Base-by-base conservation (phyloP, 2,113 vertebrate species). In the Hoplias malabaricus region DNA sequence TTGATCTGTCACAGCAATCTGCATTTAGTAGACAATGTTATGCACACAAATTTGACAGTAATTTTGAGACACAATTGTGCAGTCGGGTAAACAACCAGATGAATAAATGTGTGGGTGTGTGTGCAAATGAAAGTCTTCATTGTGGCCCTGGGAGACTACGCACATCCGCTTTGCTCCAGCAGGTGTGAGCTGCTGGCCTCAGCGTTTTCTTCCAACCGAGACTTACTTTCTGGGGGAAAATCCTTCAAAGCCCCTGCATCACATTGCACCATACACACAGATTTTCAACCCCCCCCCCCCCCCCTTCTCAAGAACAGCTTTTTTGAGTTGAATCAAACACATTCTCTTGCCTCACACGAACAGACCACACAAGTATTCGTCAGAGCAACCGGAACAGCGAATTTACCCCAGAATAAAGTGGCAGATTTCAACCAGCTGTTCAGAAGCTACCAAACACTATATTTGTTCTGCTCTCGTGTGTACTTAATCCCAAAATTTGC, bases 141-240 rank as follows among this genome's bases (percentile, higher is more conserved):
- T 62, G 43, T 62, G 67, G 75, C 56, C 40, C 59, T 76, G 75
- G 71, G 70, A 65, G 72, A 72, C 34, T 76, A 81, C 59, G 77
- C 76, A 79, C 72, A 69, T 79, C 68, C 33, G 53, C 73, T 76
- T 78, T 82, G 56, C 69, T 78, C 76, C 68, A 81, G 79, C 83
- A 84, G 83, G 79, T 84, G 83, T 59, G 63, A 72, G 74, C 73
- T 79, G 72, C 76, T 76, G 68, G 77, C 62, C 72, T 84, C 83
- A 84, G 80, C 83, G 29, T 76, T 79, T 84, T 73, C 68, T 31
- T 19, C 29, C 67, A 74, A 61, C 71, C 23, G 72, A 78, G 79
- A 67, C 72, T 81, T 67, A 75, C 75, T 79, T 81, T 81, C 79
- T 72, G 19, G 29, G 48, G 83, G 71, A 79, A 78, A 83, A 80